These are phyloP conservation scores for Paracentrotus lividus DNA, from an alignment of 53 echinoderm and acorn worm species.

Conservation along the genomic window DNA sequence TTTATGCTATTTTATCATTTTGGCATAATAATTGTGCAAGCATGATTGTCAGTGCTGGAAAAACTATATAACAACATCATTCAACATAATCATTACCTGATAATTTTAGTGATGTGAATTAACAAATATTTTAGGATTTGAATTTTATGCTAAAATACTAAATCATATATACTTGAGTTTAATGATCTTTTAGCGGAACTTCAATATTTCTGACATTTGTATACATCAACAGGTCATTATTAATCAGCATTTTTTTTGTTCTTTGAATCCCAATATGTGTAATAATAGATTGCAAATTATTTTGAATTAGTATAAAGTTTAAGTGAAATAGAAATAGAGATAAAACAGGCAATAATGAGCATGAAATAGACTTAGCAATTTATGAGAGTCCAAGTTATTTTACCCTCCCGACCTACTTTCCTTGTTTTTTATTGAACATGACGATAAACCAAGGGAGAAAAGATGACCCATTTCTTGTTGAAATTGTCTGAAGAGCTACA, in stretches of 20 bases:
- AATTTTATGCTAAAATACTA: neutral
- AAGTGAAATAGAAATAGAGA: neutral
- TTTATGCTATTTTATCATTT: too few species aligned
- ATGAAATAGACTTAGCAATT: neutral
- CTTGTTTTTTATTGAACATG: neutral
- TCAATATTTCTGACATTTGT: neutral
- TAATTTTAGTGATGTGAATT: neutral
- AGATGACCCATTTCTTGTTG: conserved; percentile 19
- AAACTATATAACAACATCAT: too few species aligned
- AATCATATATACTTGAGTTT: neutral
- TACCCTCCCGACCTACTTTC: neutral
- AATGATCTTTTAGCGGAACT: neutral
- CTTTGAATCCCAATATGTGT: neutral
- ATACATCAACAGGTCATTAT: neutral
- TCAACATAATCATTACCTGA: too few species aligned
- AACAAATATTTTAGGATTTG: too few species aligned
- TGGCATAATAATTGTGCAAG: too few species aligned
- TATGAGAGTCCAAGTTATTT: neutral
- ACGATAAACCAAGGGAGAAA: neutral
- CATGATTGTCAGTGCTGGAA: too few species aligned
- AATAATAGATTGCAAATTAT: neutral
- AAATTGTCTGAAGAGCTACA: conserved; percentile 3
- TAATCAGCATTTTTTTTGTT: neutral
- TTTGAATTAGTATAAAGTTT: neutral
- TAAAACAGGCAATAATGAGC: neutral